A percentile compares a stretch with the other conserved stretches of the same genome.
phyloP scores from a whole-genome alignment of 2,113 vertebrate genomes.

The Sclerurus mexicanus region DNA sequence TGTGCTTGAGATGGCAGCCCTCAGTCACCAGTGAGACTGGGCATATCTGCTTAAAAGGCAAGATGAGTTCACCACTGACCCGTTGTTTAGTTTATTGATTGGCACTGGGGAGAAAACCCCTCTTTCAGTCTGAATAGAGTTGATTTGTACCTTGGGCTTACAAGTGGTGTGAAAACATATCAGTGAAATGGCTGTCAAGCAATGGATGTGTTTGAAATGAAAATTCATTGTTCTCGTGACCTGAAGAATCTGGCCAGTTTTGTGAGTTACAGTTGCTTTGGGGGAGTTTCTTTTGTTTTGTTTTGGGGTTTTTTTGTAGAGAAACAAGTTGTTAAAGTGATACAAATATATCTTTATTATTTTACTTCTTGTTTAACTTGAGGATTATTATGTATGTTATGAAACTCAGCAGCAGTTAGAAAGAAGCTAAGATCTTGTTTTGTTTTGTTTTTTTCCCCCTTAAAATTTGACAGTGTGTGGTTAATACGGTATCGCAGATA shows the following conservation, averaged over 20 bases:
- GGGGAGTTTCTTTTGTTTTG: not conserved
- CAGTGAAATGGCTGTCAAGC: not conserved
- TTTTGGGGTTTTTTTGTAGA: not conserved
- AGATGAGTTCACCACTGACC: not conserved
- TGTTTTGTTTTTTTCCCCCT: not conserved
- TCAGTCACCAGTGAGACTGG: not conserved
- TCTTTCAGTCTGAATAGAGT: not conserved
- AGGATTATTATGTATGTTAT: not conserved
- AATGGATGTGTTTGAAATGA: not conserved
- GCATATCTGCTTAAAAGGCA: not conserved
- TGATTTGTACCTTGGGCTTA: not conserved
- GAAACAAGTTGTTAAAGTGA: not conserved
- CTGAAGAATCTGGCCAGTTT: not conserved
- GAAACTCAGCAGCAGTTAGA: not conserved
- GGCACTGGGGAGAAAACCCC: not conserved
- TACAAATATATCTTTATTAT: not conserved
- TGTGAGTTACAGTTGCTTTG: not conserved
- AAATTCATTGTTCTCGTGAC: not conserved
- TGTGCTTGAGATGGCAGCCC: not conserved
- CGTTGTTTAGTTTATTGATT: not conserved
- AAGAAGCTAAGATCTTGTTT: constrained; percentile 51
- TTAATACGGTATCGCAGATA: constrained; percentile 84
- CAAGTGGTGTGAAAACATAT: not conserved
- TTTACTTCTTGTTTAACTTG: not conserved
- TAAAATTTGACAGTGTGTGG: constrained; percentile 83